Percentiles rank a stretch among this genome's conserved stretches.
Evolutionary conservation across 2,113 vertebrate genomes (phyloP).

Genomic region (Anguilla japonica): DNA sequence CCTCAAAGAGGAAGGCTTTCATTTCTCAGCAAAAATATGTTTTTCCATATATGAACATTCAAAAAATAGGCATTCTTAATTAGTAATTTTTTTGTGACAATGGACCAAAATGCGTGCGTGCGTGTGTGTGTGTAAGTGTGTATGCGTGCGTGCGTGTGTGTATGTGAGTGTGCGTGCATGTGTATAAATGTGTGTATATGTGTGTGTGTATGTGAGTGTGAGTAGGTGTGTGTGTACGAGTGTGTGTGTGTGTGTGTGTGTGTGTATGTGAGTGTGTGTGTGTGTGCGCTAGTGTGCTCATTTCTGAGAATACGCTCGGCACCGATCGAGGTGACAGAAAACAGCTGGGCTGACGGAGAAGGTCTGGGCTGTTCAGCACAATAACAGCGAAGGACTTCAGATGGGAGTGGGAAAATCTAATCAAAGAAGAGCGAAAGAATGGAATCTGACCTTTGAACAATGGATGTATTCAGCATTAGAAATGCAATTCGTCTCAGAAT

Average conservation of each 20-base stretch:
- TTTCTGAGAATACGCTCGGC: neutral
- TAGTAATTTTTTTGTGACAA: no score
- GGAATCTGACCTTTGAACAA: neutral
- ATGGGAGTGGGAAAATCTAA: conserved; percentile 7
- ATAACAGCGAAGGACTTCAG: neutral
- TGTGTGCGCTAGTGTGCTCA: neutral
- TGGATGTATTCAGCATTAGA: conserved; percentile 1
- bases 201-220: neutral
- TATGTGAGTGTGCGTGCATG: neutral
- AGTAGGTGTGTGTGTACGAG: neutral
- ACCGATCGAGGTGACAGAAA: neutral
- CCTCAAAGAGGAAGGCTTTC: neutral
- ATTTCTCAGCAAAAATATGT: no score
- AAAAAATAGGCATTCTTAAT: no score
- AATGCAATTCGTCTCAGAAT: neutral
- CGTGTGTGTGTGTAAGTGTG: neutral
- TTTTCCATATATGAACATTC: no score
- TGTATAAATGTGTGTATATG: no score
- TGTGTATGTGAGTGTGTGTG: neutral
- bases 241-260: neutral
- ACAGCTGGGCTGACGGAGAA: neutral
- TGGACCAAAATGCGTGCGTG: neutral
- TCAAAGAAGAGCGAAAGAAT: neutral
- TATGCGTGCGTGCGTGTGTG: neutral
- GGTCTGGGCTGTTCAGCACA: neutral